These are phyloP conservation scores for Chaetorhynchus papuensis DNA, from an alignment of 2,113 vertebrate genomes.

Conservation along the genomic window DNA sequence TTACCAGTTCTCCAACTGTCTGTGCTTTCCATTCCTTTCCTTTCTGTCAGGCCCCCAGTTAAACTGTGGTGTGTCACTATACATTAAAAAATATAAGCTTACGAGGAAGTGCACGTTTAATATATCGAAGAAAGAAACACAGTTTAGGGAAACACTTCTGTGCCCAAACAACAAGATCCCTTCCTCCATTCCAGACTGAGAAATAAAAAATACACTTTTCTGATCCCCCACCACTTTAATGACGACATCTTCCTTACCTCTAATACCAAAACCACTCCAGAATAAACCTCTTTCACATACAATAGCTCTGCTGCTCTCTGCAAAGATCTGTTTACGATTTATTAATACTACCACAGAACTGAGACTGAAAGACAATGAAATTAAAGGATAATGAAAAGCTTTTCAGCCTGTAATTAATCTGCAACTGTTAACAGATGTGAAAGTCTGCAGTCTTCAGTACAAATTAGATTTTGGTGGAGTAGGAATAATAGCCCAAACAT, in stretches of 20 bases:
- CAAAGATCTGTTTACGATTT: neutral
- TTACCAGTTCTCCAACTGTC: neutral
- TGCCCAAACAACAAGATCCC: neutral
- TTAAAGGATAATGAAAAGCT: neutral
- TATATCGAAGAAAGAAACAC: neutral
- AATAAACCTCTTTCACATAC: neutral
- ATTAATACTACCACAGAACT: neutral
- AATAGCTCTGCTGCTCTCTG: neutral
- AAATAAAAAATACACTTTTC: neutral
- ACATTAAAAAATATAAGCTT: neutral
- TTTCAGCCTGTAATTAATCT: constrained; percentile 7
- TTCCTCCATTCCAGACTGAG: neutral
- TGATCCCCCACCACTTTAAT: neutral
- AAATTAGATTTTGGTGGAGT: neutral
- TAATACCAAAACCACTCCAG: neutral
- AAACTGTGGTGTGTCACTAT: neutral
- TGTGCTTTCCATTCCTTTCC: neutral
- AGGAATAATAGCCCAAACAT: neutral
- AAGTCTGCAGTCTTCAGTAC: neutral
- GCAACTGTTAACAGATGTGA: neutral
- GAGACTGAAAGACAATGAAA: neutral
- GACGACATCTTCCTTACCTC: neutral
- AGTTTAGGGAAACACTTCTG: neutral
- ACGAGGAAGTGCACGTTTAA: neutral
- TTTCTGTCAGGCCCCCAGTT: neutral